Evolutionary conservation across 2,797 vertebrate species (phyloP), one percentile per base, ranked within the genome.

Genomic region (Gallinago stenura): DNA sequence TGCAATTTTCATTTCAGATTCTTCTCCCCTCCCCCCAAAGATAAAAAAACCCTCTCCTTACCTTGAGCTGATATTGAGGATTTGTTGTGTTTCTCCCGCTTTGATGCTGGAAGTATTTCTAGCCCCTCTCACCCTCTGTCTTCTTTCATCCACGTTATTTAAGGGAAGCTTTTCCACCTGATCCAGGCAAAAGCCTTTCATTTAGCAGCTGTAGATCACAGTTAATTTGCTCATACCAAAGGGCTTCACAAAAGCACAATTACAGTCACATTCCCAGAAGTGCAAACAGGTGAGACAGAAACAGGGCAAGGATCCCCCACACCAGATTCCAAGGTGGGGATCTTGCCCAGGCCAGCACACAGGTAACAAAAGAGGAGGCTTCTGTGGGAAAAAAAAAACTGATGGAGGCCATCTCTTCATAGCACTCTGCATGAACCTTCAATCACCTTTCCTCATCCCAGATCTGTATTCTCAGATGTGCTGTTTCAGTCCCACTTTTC

Each of bases 361-460:
- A 33, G 37, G 4, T 46, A 69, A 45, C 39, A 33, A 31, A 45
- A 65, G 30, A 60, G 28, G 48, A 37, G 50, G 28, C 13, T 12
- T 30, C 41, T 41, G 33, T 8, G 21, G 26, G 2, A 31, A 28
- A 15, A 24, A 24, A 24, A 46, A 41, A 15, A 28, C 8, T 4
- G 14, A 9, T 31, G 35, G 66, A 82, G 25, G 61, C 25, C 7
- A 6, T 3, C 14, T 48, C 28, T 46, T 50, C 26, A 14, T 15
- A 51, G 21, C 10, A 45, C 1, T 17, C 37, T 26, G 33, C 21
- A 19, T 4, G n/a, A 51, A 3, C 31, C 28, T 57, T 22, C 3
- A 1, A 21, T 9, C 35, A 12, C 37, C 10, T n/a, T 33, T 37
- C 3, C 0, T 39, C 28, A 16, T 5, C 37, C 20, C 37, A 51